Conservation (phyloP, 2,113 vertebrate species). For the Rhizomys pruinosus region DNA sequence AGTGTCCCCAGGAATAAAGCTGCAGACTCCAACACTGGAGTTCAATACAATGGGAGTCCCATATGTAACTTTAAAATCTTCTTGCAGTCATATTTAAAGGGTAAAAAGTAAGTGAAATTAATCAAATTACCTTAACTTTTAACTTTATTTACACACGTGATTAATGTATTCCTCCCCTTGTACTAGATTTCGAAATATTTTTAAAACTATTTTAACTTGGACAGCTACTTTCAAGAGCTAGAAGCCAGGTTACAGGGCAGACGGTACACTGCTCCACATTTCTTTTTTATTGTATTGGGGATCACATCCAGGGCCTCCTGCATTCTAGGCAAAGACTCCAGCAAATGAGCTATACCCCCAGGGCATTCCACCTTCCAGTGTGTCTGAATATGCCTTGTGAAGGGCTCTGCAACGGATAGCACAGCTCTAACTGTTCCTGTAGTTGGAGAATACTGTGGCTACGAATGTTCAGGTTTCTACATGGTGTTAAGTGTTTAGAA, state of each 20-base stretch:
- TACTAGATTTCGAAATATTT: neutral
- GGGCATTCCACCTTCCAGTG: neutral
- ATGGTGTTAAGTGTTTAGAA: neutral
- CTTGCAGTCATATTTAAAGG: neutral
- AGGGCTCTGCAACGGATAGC: neutral
- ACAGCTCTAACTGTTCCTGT: neutral
- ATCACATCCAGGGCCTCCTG: neutral
- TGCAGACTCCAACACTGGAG: neutral
- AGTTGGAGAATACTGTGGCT: neutral
- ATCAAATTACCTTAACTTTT: neutral
- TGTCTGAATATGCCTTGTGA: neutral
- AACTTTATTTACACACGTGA: neutral
- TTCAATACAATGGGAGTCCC: fast-evolving
- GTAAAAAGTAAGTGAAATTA: neutral
- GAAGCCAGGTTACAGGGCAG: neutral
- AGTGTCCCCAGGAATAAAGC: neutral
- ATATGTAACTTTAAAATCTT: neutral
- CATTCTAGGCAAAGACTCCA: neutral
- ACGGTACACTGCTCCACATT: neutral
- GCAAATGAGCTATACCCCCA: neutral
- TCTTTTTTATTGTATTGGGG: neutral
- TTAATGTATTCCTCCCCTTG: neutral
- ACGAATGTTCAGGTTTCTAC: neutral
- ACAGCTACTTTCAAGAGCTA: neutral
- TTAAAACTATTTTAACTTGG: no score